phyloP scores from a whole-genome alignment of 2,797 vertebrate genomes.

The Schizopygopsis pylzovi region DNA sequence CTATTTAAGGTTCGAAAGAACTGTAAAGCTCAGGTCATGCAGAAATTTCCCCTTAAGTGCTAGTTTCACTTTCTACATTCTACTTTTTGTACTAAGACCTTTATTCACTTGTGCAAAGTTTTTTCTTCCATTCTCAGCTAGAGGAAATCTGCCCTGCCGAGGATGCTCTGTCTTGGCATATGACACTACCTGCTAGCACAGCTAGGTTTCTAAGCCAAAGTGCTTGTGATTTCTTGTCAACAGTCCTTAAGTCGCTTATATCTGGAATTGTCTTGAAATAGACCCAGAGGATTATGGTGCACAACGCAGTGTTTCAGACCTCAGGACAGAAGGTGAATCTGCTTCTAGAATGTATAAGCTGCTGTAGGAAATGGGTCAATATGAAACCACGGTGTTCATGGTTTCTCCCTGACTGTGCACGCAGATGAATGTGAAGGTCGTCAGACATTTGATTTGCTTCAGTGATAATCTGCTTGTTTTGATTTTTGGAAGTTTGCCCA shows the following conservation, averaged over 20 bases:
- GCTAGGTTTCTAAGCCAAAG: conserved; percentile 15
- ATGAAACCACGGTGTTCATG: conserved; percentile 22
- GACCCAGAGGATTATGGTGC: conserved; percentile 23
- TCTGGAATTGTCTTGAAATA: conserved; percentile 46
- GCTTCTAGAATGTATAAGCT: background rate
- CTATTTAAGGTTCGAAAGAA: background rate
- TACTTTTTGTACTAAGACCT: background rate
- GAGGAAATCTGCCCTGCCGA: background rate
- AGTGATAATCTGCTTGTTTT: conserved; percentile 46
- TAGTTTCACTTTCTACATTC: background rate
- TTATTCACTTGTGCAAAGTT: background rate
- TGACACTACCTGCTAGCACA: conserved; percentile 20
- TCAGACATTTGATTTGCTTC: conserved; percentile 44
- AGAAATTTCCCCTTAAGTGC: background rate
- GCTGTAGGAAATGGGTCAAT: conserved; percentile 12
- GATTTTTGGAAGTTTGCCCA: conserved; percentile 24
- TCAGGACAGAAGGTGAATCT: conserved; percentile 17
- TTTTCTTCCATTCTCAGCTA: background rate
- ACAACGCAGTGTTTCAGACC: background rate
- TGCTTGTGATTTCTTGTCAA: conserved; percentile 44
- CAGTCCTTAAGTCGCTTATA: conserved; percentile 48
- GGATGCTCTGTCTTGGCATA: background rate
- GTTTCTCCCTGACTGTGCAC: background rate
- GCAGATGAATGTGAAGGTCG: conserved; percentile 31
- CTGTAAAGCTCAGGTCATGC: background rate